Percentiles rank a stretch among this genome's conserved stretches.
phyloP scores from a whole-genome alignment of 2,888 invertebrate genomes.

The Drosophila nigritarsus region DNA sequence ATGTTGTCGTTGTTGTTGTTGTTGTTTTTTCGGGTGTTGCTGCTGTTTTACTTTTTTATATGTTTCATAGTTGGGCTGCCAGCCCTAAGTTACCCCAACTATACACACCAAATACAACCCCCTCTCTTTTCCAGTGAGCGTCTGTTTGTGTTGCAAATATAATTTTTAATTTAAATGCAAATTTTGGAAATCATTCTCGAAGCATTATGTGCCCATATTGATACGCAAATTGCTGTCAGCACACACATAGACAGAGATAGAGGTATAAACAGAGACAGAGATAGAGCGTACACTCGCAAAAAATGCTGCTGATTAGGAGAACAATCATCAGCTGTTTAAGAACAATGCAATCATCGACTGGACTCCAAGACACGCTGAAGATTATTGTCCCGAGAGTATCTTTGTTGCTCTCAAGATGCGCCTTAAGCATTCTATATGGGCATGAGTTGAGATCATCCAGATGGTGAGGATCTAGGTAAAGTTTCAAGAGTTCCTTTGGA shows the following conservation, averaged over 20 bases:
- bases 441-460: background rate
- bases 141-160: conserved; percentile 81
- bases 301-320: background rate
- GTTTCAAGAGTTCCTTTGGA: background rate
- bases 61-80: conserved; percentile 21
- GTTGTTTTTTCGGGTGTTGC: conserved; percentile 6
- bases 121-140: conserved; percentile 6
- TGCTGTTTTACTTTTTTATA: background rate
- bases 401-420: background rate
- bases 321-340: background rate
- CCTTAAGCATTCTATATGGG: background rate
- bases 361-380: no score
- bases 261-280: conserved; percentile 18
- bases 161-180: conserved; percentile 80
- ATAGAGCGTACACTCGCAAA: conserved; percentile 1
- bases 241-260: conserved; percentile 54
- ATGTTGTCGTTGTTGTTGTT: conserved; percentile 52
- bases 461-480: background rate
- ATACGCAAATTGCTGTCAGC: conserved; percentile 82
- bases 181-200: conserved; percentile 81
- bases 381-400: background rate
- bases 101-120: background rate
- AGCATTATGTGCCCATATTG: conserved; percentile 81
- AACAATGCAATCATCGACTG: background rate
- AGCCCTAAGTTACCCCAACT: background rate